Evolutionary conservation across 2,113 vertebrate genomes (phyloP), one percentile per base, ranked within the genome.

Genomic region (Microtus oregoni): DNA sequence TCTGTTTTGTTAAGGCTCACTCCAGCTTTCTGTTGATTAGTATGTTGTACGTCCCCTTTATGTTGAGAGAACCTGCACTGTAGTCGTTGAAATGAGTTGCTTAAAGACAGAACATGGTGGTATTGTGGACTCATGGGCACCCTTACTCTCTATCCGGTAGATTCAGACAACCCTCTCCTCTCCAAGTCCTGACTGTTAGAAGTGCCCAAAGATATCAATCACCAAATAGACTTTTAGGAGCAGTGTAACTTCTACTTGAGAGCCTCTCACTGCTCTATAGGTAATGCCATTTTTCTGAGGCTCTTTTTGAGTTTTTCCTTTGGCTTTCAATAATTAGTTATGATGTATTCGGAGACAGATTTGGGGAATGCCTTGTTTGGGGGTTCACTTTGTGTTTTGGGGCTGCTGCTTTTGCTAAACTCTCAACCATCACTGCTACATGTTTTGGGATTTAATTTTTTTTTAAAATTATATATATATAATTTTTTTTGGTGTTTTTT

Each of bases 301-400:
- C 35, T 83, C 10, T 82, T 79, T 89, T 86, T 63, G 82, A 90
- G 47, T 13, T 79, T 75, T 81, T 67, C 58, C 35, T 89, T 92
- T 86, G 89, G 63, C 73, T 85, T 78, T 89, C 41, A 89, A 13
- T 47, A 89, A 7, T 92, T 85, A 72, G 72, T 90, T 79, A 73
- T 50, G 38, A 68, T 55, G 0, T 72, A 17, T 44, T n/a, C 28
- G 14, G 17, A 82, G 52, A 55, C 47, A 68, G 28, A n/a, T 81
- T 92, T 67, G 5, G 41, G 41, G 35, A 35, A 13, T 86, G 63
- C 35, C n/a, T 58, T 50, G 24, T 86, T 65, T 26, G 30, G 55
- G 26, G 26, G 28, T 65, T 87, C 15, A 73, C 35, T 72, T 91
- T 55, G 5, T 12, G 52, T 82, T 55, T 65, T 32, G 70, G 85